phyloP scores from a whole-genome alignment of 2,113 vertebrate genomes.

The Phalacrocorax carbo region DNA sequence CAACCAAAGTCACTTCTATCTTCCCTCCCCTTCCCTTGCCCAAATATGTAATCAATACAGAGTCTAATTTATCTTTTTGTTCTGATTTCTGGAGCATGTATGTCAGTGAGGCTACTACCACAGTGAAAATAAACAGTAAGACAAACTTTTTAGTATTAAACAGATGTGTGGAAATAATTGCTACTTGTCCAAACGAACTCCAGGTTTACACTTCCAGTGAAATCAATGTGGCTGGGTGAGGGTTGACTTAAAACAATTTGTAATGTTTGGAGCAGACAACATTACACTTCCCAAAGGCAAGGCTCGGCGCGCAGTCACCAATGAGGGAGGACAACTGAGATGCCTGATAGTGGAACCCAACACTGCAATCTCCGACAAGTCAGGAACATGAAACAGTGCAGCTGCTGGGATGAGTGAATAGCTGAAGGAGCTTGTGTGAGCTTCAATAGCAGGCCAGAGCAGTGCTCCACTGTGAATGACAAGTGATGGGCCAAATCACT shows the following conservation, averaged over 20 bases:
- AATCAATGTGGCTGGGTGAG: not conserved
- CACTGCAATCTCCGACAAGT: not conserved
- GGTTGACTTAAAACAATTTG: not conserved
- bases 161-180: not conserved
- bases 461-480: slow-evolving; percentile 74
- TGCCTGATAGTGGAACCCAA: not conserved
- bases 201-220: not conserved
- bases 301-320: not conserved
- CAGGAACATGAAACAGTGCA: slow-evolving; percentile 14
- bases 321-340: not conserved
- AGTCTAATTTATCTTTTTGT: not conserved
- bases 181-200: not conserved
- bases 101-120: not conserved
- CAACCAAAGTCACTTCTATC: not conserved
- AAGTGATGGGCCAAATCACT: slow-evolving; percentile 78
- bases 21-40: not conserved
- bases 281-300: not conserved
- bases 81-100: not conserved
- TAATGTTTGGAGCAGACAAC: not conserved
- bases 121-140: not conserved
- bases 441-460: slow-evolving; percentile 67
- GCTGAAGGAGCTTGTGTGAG: slow-evolving; percentile 66
- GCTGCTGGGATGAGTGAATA: slow-evolving; percentile 61
- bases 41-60: not conserved
- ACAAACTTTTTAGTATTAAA: not conserved